Evolutionary conservation across 2,797 vertebrate species (phyloP).

Genomic region (Psittacula derbiana): DNA sequence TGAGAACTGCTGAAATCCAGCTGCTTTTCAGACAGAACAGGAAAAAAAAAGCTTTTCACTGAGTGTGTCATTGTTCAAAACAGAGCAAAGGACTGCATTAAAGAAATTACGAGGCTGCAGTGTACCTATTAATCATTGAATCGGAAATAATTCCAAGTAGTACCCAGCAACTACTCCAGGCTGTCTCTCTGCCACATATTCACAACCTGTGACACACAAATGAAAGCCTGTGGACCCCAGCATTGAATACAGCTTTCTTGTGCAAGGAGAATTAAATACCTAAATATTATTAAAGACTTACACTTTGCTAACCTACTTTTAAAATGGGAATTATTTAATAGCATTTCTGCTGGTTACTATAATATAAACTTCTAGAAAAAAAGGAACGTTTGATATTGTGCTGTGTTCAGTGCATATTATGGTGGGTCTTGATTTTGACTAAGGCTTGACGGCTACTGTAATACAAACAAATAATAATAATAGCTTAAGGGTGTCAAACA

Average conservation of each 20-base stretch:
- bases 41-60: not conserved
- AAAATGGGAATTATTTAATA: not conserved
- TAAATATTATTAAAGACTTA: not conserved
- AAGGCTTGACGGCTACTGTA: not conserved
- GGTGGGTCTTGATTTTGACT: constrained; percentile 36
- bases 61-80: not conserved
- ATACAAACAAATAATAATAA: constrained; percentile 67
- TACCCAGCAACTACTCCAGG: not conserved
- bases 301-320: not conserved
- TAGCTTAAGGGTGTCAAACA: constrained; percentile 62
- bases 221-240: not conserved
- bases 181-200: not conserved
- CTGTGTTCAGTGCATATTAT: not conserved
- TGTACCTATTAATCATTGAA: not conserved
- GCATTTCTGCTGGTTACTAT: not conserved
- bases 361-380: not conserved
- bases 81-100: not conserved
- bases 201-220: not conserved
- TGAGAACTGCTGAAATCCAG: not conserved
- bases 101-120: not conserved
- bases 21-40: not conserved
- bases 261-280: not conserved
- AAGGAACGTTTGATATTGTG: not conserved
- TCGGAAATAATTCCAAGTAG: not conserved
- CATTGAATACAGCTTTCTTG: not conserved